These are phyloP conservation scores for Melanostoma mellinum DNA, from an alignment of 2,888 invertebrate species.

Conservation along the genomic window DNA sequence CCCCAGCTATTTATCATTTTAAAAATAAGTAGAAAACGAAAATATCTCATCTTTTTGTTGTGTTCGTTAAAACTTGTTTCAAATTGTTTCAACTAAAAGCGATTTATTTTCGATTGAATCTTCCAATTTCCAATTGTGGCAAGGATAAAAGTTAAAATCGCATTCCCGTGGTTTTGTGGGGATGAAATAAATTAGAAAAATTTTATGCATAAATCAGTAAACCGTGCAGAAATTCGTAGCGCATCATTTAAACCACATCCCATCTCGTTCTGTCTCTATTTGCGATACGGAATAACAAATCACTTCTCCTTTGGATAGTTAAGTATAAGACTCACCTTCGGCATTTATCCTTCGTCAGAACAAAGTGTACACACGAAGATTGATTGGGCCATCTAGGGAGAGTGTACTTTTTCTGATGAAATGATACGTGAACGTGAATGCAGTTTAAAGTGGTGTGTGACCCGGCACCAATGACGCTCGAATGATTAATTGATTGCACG, in stretches of 20 bases:
- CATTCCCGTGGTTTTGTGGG: too few species aligned
- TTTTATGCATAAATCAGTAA: slow-evolving; percentile 56
- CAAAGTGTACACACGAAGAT: slow-evolving; percentile 52
- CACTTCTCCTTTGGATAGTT: slow-evolving; percentile 21
- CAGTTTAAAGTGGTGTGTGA: slow-evolving; percentile 37
- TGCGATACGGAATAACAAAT: slow-evolving; percentile 7
- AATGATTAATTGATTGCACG: slow-evolving; percentile 68
- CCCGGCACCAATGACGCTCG: slow-evolving; percentile 53
- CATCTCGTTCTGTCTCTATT: slow-evolving; percentile 13
- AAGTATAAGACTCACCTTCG: slow-evolving; percentile 29
- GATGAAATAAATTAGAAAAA: slow-evolving; percentile 29
- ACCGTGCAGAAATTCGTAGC: slow-evolving; percentile 38
- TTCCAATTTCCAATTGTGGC: too few species aligned
- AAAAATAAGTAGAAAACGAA: too few species aligned
- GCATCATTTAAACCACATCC: slow-evolving; percentile 32
- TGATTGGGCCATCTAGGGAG: slow-evolving; percentile 48
- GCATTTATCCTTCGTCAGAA: neutral
- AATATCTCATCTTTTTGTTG: too few species aligned
- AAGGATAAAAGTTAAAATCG: too few species aligned
- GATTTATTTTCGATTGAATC: too few species aligned
- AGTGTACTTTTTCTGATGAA: slow-evolving; percentile 47
- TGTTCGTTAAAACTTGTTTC: too few species aligned
- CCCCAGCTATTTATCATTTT: too few species aligned
- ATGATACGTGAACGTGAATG: slow-evolving; percentile 56
- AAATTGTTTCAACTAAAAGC: too few species aligned